Base-by-base conservation (phyloP, 2,888 invertebrate species). In the Epinotia ramella region DNA sequence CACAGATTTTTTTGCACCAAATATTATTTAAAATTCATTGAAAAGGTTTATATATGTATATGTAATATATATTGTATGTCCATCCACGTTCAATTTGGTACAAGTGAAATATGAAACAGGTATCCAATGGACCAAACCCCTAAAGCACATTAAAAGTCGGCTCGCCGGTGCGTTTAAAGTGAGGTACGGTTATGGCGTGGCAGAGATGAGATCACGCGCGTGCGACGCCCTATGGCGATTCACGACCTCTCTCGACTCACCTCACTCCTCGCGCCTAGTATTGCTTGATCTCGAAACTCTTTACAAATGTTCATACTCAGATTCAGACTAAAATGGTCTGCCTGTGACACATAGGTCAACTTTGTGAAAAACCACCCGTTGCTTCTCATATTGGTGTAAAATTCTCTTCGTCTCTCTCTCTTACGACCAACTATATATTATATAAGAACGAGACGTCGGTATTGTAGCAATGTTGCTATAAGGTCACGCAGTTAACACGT, bases 181-280 rank as follows among this genome's bases (percentile, higher is more conserved):
- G 73, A 81, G 77, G 75, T 79, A 81, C 77, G 73, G 76, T 78
- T 78, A 77, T 80, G 57, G 20, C 72, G 56, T 63, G 28, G n/a
- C 20, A 40, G 16, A 77, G 70, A 77, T 76, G 77, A 76, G 65
- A 67, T 56, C 63, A 66, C 49, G 62, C n/a, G 73, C 78, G 20
- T 68, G 59, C 59, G 57, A 59, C 57, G 24, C 13, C 24, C 13
- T 1, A 24, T 0, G 11, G 59, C 24, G 1, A 59, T 59, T 28
- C 59, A 11, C 0, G 24, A 56, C 67, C 13, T n/a, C 5, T n/a
- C 7, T 53, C 49, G 4, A 53, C 16, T 53, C 5, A n/a, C 4
- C 49, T 16, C n/a, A 53, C 49, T 1, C 2, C 16, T n/a, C 16
- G 5, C 4, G 13, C 4, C 13, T 49, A 49, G 49, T 13, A 53